phyloP scores from a whole-genome alignment of 2,113 vertebrate species.

The Pardalotus punctatus region DNA sequence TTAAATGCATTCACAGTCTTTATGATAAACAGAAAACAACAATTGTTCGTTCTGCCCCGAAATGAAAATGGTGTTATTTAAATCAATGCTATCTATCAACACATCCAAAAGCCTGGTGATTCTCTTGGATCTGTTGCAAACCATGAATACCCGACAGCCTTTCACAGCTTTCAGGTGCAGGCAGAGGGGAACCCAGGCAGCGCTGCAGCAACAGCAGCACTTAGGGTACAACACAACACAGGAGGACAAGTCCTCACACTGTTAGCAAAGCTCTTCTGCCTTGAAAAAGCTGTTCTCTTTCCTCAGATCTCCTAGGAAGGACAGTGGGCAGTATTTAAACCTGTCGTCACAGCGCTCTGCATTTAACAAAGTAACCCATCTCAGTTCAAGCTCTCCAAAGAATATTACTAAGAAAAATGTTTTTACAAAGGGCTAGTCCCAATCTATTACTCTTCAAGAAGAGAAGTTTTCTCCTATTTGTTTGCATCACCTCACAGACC shows the following conservation, averaged over 20 bases:
- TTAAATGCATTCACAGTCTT: background rate
- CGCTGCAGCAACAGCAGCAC: background rate
- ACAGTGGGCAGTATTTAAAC: background rate
- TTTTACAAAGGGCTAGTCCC: background rate
- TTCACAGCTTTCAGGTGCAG: background rate
- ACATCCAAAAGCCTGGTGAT: background rate
- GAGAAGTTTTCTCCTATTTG: background rate
- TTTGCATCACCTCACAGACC: background rate
- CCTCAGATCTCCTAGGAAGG: background rate
- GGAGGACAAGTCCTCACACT: background rate
- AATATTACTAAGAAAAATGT: background rate
- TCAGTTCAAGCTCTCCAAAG: background rate
- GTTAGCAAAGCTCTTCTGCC: background rate
- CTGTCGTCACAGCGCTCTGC: background rate
- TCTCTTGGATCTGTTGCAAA: background rate
- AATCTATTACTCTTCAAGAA: background rate
- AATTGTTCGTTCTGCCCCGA: background rate
- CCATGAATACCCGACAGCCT: background rate
- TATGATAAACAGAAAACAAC: background rate
- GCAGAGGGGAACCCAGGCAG: background rate
- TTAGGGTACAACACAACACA: background rate
- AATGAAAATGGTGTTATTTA: background rate
- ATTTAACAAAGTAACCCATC: background rate
- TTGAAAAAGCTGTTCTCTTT: background rate
- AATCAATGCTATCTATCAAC: background rate